Percentiles rank a stretch among this genome's conserved stretches.
These are phyloP conservation scores for Prunella fulvescens DNA, from an alignment of 2,113 vertebrate species.

Conservation along the genomic window DNA sequence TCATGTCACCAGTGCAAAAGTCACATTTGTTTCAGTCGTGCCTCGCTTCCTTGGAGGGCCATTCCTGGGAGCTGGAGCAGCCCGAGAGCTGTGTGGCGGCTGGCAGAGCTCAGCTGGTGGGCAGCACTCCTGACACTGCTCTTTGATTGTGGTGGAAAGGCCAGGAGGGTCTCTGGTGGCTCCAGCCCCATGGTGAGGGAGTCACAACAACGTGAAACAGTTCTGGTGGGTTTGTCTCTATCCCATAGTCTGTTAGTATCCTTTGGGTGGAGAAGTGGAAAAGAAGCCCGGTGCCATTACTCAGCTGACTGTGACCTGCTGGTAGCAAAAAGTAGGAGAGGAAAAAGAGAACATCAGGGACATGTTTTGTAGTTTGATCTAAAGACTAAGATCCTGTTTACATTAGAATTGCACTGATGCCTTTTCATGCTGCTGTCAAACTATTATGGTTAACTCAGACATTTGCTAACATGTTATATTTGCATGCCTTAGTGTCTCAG, in stretches of 20 bases:
- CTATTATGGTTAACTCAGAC: background rate
- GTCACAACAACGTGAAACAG: rapidly evolving
- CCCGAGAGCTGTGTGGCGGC: background rate
- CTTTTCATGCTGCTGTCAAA: background rate
- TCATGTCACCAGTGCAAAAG: rapidly evolving
- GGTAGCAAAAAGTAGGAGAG: background rate
- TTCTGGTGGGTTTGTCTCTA: background rate
- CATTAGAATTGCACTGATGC: background rate
- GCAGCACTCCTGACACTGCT: rapidly evolving
- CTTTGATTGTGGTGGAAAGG: background rate
- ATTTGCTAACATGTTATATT: rapidly evolving
- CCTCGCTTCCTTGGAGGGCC: background rate
- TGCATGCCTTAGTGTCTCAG: background rate
- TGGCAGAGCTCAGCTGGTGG: background rate
- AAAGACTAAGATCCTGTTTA: background rate
- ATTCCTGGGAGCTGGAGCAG: rapidly evolving
- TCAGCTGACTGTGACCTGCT: background rate
- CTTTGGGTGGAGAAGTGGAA: background rate
- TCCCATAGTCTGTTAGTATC: rapidly evolving
- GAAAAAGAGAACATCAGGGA: background rate
- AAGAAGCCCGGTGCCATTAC: background rate
- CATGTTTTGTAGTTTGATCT: background rate
- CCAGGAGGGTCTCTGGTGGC: background rate
- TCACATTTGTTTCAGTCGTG: rapidly evolving
- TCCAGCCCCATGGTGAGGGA: background rate